Percentiles rank a stretch among this genome's conserved stretches.
Evolutionary conservation across 2,797 vertebrate genomes (phyloP).

Genomic region (Artibeus lituratus): DNA sequence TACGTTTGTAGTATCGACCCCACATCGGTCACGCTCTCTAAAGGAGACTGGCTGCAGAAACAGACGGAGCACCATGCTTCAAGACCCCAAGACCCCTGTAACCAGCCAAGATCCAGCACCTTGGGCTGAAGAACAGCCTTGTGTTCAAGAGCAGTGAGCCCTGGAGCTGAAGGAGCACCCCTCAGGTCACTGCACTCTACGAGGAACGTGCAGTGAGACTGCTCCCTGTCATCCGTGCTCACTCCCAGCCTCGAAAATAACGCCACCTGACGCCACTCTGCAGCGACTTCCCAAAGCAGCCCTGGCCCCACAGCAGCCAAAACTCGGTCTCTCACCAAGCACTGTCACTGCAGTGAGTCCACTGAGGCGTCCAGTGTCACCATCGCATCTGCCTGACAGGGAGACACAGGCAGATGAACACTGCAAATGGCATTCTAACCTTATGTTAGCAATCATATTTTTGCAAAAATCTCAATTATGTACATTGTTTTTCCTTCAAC

Average conservation of each 20-base stretch:
- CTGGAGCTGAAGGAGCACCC: background rate
- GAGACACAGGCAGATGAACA: conserved; percentile 60
- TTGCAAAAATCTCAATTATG: conserved; percentile 47
- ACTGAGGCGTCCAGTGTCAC: background rate
- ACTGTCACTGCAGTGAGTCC: background rate
- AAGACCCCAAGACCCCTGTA: conserved; percentile 53
- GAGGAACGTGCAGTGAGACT: background rate
- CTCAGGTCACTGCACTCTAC: fast-evolving
- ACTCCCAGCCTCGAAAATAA: background rate
- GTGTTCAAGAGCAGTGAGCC: background rate
- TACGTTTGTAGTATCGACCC: background rate
- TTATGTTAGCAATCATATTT: conserved; percentile 58
- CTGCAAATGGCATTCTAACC: conserved; percentile 32
- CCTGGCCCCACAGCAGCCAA: too few relatives aligned
- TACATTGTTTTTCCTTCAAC: conserved; percentile 26
- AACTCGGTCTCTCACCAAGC: background rate
- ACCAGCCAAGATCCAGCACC: conserved; percentile 40
- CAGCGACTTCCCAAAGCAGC: background rate
- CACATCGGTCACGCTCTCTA: background rate
- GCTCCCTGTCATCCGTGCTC: background rate
- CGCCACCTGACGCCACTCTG: background rate
- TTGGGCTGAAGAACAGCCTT: conserved; percentile 41
- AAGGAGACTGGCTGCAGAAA: background rate
- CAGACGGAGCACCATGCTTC: background rate
- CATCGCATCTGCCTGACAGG: background rate